A percentile compares a stretch with the other conserved stretches of the same genome.
Evolutionary conservation across 2,797 vertebrate genomes (phyloP).

Genomic region (Notoglanidium macrostoma): DNA sequence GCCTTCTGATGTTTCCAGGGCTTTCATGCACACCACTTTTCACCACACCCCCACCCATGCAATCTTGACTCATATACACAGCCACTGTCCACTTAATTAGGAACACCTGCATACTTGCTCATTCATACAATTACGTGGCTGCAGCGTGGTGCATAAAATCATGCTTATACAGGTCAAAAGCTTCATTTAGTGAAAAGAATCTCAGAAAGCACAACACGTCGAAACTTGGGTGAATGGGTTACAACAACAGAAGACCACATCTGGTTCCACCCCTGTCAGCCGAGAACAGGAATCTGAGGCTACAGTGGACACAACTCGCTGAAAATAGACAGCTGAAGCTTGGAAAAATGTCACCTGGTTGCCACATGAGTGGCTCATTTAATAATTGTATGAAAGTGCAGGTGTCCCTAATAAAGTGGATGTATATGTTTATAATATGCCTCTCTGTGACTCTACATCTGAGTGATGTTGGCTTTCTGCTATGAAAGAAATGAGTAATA

Average conservation of each 20-base stretch:
- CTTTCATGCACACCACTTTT: neutral
- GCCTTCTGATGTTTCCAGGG: slow-evolving; percentile 23
- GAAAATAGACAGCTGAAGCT: neutral
- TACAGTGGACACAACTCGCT: neutral
- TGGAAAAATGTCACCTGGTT: neutral
- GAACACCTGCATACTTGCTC: neutral
- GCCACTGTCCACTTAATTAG: neutral
- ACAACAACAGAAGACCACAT: neutral
- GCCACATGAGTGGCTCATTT: neutral
- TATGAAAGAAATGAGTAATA: neutral
- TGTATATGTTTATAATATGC: neutral
- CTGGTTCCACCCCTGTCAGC: neutral
- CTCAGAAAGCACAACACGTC: neutral
- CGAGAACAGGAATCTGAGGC: neutral
- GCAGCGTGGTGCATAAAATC: neutral
- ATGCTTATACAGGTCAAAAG: neutral
- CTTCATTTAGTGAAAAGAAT: neutral
- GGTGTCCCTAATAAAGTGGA: neutral
- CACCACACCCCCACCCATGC: slow-evolving; percentile 6
- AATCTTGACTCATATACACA: neutral
- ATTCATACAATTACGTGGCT: neutral
- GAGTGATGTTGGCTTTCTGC: neutral
- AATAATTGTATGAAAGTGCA: neutral
- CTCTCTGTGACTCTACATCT: neutral
- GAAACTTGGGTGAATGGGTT: neutral